phyloP scores from a whole-genome alignment of 2,113 vertebrate genomes.

The Oxygymnocypris stewartii region DNA sequence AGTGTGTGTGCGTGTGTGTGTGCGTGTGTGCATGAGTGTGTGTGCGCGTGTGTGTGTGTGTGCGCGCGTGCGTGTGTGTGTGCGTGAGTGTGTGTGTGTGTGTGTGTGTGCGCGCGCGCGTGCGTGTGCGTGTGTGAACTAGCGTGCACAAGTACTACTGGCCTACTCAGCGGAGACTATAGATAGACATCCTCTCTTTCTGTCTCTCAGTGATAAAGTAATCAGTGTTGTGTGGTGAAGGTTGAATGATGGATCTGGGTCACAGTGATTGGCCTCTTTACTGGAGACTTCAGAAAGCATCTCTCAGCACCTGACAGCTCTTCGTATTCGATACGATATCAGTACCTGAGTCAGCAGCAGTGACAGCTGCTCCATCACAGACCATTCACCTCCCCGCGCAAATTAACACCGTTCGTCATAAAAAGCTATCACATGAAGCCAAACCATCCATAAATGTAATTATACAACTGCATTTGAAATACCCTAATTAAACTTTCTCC shows the following conservation, averaged over 20 bases:
- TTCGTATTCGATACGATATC: neutral
- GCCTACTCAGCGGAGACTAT: conserved; percentile 37
- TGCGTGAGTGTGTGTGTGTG: neutral
- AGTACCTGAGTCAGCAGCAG: conserved; percentile 30
- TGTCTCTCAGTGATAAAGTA: conserved; percentile 39
- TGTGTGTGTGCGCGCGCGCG: neutral
- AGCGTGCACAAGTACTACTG: conserved; percentile 25
- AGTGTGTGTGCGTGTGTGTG: conserved; percentile 10
- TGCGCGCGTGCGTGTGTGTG: neutral
- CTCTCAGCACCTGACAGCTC: conserved; percentile 39
- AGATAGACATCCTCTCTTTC: conserved; percentile 33
- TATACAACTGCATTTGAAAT: conserved; percentile 7
- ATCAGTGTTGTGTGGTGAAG: conserved; percentile 51
- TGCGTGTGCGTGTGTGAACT: neutral
- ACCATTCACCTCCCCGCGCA: neutral
- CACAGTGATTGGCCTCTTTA: conserved; percentile 56
- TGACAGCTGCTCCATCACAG: conserved; percentile 3
- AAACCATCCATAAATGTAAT: neutral
- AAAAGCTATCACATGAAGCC: neutral
- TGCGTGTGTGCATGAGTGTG: neutral
- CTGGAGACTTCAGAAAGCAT: conserved; percentile 50
- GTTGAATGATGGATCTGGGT: conserved; percentile 54
- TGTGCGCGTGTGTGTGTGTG: neutral
- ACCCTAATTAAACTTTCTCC: neutral
- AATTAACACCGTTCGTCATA: neutral